A percentile compares a stretch with the other conserved stretches of the same genome.
phyloP scores from a whole-genome alignment of 30 jellyfish, hydroid and myxozoan genomes.

The Pelagia noctiluca region DNA sequence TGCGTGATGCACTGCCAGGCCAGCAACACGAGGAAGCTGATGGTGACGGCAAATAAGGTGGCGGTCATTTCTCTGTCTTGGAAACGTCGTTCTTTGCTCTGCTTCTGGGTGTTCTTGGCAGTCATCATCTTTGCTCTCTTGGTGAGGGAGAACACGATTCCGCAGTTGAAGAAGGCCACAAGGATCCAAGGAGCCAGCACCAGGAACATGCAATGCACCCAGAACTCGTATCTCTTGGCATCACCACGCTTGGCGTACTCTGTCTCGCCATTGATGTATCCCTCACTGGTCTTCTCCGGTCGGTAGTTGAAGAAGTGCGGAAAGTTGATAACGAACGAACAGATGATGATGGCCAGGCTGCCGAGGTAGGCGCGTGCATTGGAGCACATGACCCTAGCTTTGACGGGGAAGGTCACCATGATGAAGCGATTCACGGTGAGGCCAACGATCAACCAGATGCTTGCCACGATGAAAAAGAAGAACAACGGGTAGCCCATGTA shows the following conservation, averaged over 20 bases:
- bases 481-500: slow-evolving; percentile 86
- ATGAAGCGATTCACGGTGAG: slow-evolving; percentile 80
- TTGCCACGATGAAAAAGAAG: slow-evolving; percentile 80
- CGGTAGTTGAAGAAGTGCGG: slow-evolving; percentile 86
- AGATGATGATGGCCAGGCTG: slow-evolving; percentile 45
- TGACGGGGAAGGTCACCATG: slow-evolving; percentile 72
- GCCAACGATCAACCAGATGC: too few relatives aligned
- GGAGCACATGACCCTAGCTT: slow-evolving; percentile 59
- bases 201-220: too few relatives aligned
- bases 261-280: slow-evolving; percentile 13
- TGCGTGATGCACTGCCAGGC: slow-evolving; percentile 96
- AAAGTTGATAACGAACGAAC: slow-evolving; percentile 70
- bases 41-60: slow-evolving; percentile 73
- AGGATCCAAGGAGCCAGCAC: slow-evolving; percentile 88
- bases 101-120: too few relatives aligned
- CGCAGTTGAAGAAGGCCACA: slow-evolving; percentile 73
- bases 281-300: slow-evolving; percentile 37
- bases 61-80: slow-evolving; percentile 81
- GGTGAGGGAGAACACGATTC: slow-evolving; percentile 12
- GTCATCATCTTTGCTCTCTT: too few relatives aligned
- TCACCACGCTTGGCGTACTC: slow-evolving; percentile 59
- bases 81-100: too few relatives aligned
- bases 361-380: slow-evolving; percentile 49
- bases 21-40: slow-evolving; percentile 74
- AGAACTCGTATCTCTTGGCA: slow-evolving; percentile 76